A percentile compares a stretch with the other conserved stretches of the same genome.
Conservation (phyloP, 2,113 vertebrate genomes). For the Protobothrops mucrosquamatus region DNA sequence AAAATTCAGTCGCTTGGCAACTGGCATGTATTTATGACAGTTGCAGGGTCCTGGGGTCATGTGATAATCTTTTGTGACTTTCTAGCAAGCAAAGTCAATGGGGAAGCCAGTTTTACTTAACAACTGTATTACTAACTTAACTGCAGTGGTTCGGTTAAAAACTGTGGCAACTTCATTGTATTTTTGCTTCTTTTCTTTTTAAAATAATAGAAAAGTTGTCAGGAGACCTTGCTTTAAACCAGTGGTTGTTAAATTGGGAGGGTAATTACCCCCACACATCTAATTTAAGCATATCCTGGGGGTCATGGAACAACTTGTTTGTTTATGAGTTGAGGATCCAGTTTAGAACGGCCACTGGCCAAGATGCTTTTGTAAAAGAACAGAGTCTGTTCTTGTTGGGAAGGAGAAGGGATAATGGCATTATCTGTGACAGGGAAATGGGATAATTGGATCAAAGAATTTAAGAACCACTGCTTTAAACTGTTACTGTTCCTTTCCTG, state of each 20-base stretch:
- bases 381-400: not conserved
- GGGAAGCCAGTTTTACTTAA: too few species aligned
- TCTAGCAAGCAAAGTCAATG: too few species aligned
- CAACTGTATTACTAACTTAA: too few species aligned
- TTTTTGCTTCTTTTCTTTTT: not conserved
- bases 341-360: not conserved
- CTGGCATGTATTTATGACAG: too few species aligned
- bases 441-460: not conserved
- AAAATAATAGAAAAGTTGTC: not conserved
- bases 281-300: not conserved
- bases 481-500: not conserved
- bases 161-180: not conserved
- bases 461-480: not conserved
- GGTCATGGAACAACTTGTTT: not conserved
- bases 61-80: too few species aligned
- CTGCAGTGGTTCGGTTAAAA: too few species aligned
- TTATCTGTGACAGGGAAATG: not conserved
- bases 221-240: not conserved
- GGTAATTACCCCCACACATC: not conserved
- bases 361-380: not conserved
- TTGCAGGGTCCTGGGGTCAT: too few species aligned
- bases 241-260: not conserved
- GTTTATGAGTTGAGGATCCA: not conserved
- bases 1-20: too few species aligned
- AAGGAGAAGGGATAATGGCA: not conserved